phyloP scores from a whole-genome alignment of 2,888 invertebrate species.

The Melolontha melolontha region DNA sequence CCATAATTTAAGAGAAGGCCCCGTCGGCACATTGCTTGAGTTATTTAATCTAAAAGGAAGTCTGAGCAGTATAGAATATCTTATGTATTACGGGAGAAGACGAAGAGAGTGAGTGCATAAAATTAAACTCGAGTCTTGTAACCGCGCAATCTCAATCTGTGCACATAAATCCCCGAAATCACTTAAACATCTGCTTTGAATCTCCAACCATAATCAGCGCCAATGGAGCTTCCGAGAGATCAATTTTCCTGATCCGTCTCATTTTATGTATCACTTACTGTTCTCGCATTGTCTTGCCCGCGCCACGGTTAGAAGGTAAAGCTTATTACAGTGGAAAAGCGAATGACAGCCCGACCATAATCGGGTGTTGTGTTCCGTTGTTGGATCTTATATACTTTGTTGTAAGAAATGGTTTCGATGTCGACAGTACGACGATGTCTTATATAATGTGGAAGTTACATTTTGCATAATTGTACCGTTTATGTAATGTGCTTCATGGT shows the following conservation, averaged over 20 bases:
- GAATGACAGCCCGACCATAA: conserved; percentile 30
- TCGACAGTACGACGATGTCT: conserved; percentile 28
- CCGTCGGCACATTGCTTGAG: conserved; percentile 2
- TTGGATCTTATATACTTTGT: conserved; percentile 9
- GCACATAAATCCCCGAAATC: conserved; percentile 52
- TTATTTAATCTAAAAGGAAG: conserved; percentile 42
- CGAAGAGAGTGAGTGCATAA: conserved; percentile 47
- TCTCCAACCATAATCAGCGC: conserved; percentile 50
- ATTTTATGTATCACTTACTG: conserved; percentile 32
- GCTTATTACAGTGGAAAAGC: conserved; percentile 12
- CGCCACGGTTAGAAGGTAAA: conserved; percentile 12
- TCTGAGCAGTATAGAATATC: conserved; percentile 26
- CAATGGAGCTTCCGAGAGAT: conserved; percentile 44
- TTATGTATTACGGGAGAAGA: conserved; percentile 41
- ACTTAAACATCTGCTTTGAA: conserved; percentile 52
- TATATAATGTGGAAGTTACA: conserved; percentile 37
- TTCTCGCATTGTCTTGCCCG: conserved; percentile 28
- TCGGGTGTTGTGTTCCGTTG: conserved; percentile 28
- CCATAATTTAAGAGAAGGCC: conserved; percentile 33
- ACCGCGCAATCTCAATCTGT: conserved; percentile 50
- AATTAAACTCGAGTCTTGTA: conserved; percentile 50
- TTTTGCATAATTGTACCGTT: conserved; percentile 38
- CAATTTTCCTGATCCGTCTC: conserved; percentile 42
- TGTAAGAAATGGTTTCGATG: conserved; percentile 19
- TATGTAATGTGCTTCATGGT: not conserved